A percentile compares a stretch with the other conserved stretches of the same genome.
phyloP scores from a whole-genome alignment of 2,888 invertebrate species.

The Eupelmus urozonus region DNA sequence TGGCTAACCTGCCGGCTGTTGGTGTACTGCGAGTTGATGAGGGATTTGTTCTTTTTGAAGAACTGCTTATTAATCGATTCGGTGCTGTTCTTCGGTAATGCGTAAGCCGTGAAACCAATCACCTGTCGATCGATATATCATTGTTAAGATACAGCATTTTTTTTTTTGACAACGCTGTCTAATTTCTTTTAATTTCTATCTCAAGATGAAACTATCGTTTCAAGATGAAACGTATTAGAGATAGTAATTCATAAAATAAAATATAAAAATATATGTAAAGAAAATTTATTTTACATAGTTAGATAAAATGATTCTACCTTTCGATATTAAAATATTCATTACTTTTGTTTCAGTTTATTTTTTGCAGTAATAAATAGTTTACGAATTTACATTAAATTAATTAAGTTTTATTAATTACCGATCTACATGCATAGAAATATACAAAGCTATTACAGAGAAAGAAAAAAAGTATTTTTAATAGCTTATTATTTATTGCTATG shows the following conservation, averaged over 20 bases:
- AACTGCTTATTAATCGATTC: constrained; percentile 89
- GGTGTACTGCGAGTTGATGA: constrained; percentile 93
- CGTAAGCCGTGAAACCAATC: constrained; percentile 93
- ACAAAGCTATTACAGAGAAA: too few species aligned
- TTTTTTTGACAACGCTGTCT: too few species aligned
- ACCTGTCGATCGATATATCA: constrained; percentile 71
- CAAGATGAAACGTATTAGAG: too few species aligned
- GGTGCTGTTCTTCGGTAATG: constrained; percentile 83
- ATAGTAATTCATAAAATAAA: background rate
- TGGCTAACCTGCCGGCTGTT: constrained; percentile 93
- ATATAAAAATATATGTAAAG: background rate
- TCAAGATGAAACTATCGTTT: too few species aligned
- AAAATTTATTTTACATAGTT: background rate
- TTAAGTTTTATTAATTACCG: background rate
- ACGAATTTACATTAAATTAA: background rate
- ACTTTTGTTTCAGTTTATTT: background rate
- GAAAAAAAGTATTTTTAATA: background rate
- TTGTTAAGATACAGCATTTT: background rate
- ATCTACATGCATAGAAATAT: too few species aligned
- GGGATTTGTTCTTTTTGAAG: constrained; percentile 91
- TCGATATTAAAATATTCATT: background rate
- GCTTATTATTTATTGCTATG: too few species aligned
- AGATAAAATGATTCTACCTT: too few species aligned
- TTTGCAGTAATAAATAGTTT: too few species aligned
- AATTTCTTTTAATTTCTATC: too few species aligned